These are phyloP conservation scores for Diceros bicornis DNA, from an alignment of 2,797 vertebrate genomes.

Conservation along the genomic window DNA sequence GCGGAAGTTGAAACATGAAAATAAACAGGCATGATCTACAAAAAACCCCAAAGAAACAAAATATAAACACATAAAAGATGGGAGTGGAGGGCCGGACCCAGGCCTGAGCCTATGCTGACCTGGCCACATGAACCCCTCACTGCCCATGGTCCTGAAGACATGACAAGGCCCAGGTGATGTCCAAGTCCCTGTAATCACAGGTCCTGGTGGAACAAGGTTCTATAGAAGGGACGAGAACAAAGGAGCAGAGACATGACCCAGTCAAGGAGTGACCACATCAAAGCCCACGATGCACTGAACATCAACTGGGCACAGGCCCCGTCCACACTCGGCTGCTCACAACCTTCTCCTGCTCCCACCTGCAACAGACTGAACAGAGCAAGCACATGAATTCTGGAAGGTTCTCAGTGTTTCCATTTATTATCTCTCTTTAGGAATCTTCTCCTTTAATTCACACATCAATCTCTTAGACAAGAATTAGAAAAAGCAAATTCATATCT, in stretches of 20 bases:
- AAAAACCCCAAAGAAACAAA: neutral
- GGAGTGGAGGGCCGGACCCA: fast-evolving
- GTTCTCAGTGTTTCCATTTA: neutral
- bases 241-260: neutral
- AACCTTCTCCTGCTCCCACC: neutral
- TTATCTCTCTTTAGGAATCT: neutral
- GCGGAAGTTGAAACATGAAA: neutral
- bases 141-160: neutral
- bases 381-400: too few relatives aligned
- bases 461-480: neutral
- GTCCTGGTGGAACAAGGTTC: neutral
- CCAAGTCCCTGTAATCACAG: neutral
- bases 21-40: neutral
- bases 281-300: neutral
- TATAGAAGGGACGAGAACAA: neutral
- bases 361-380: too few relatives aligned
- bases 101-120: fast-evolving
- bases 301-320: neutral
- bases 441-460: neutral
- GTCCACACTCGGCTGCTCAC: neutral
- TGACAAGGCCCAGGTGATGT: neutral
- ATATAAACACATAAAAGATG: neutral
- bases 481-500: neutral
- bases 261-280: neutral
- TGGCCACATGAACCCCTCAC: too few relatives aligned